Evolutionary conservation across 1,140 invertebrate species (phyloP).

Genomic region (Drosophila navojoa): DNA sequence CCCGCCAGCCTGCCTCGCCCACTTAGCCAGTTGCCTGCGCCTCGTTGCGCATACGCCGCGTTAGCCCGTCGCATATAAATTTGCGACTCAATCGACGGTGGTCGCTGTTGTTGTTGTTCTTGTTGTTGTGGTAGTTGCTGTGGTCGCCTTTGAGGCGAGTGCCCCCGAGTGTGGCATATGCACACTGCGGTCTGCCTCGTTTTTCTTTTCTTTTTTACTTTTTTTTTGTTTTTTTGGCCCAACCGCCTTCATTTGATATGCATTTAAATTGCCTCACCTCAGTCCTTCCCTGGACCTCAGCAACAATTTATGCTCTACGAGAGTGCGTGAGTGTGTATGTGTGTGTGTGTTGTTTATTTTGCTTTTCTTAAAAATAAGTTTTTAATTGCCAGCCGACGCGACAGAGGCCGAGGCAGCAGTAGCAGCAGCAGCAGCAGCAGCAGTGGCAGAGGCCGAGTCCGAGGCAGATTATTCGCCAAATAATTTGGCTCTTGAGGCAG

Average conservation of each 20-base stretch:
- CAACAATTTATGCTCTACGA: constrained; percentile 37
- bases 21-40: constrained; percentile 10
- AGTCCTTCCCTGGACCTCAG: constrained; percentile 10
- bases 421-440: constrained; percentile 4
- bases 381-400: constrained; percentile 73
- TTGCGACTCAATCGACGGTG: constrained; percentile 69
- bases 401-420: neutral
- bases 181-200: constrained; percentile 58
- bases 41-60: constrained; percentile 50
- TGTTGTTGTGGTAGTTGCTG: constrained; percentile 22
- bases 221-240: constrained; percentile 12
- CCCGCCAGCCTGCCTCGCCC: neutral
- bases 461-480: constrained; percentile 81
- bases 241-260: constrained; percentile 69
- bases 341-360: constrained; percentile 45
- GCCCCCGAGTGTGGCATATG: constrained; percentile 53
- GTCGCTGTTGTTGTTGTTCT: constrained; percentile 21
- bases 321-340: constrained; percentile 21
- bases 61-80: constrained; percentile 67
- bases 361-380: constrained; percentile 79
- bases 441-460: constrained; percentile 18
- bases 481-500: constrained; percentile 69
- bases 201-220: too few relatives aligned
- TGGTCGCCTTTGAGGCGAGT: constrained; percentile 42
- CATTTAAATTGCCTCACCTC: constrained; percentile 63